Evolutionary conservation across 1,140 invertebrate genomes (phyloP), one percentile per base, ranked within the genome.

Genomic region (Apocrypta bakeri): DNA sequence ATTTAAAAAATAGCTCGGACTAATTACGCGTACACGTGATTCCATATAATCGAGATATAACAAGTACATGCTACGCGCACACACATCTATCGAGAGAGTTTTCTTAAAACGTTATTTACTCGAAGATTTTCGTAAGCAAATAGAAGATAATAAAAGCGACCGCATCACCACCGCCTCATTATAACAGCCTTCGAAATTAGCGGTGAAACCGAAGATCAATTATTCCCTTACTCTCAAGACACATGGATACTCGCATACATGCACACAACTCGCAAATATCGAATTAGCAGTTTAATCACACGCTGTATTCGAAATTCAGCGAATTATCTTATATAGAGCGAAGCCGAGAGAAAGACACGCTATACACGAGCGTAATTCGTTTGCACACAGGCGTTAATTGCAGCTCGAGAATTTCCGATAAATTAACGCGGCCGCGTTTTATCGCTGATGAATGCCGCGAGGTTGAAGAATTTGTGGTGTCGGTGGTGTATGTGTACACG

Each of bases 381-480:
- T 79, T 29, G 69, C 25, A 29, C 40, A 11, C 17, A 1, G 27
- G 4, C 33, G 33, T 42, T 78, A 48, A 42, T 69, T 78, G 29
- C 64, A 21, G 8, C 73, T 2, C 7, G 17, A 73, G 24, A 56
- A 56, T 56, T 24, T 31, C 75, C 29, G 33, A 77, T 29, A 68
- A 77, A 77, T 77, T 77, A 56, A 56, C 48, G 48, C 21, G 48
- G 48, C 48, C 40, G 66, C 40, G 64, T 79, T 81, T 81, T 81
- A 80, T 80, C 78, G 79, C 31, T 73, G 63, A 81, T 48, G 79
- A 74, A 75, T 68, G 61, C 12, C 71, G 29, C 21, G 33, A 27
- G 9, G 9, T 27, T 27, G n/a, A 27, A 21, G 42, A 48, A 48
- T 48, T 48, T 48, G 42, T 48, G 42, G 42, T 48, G 42, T 48